phyloP scores from a whole-genome alignment of 2,797 vertebrate species.

The Cyclura pinguis region DNA sequence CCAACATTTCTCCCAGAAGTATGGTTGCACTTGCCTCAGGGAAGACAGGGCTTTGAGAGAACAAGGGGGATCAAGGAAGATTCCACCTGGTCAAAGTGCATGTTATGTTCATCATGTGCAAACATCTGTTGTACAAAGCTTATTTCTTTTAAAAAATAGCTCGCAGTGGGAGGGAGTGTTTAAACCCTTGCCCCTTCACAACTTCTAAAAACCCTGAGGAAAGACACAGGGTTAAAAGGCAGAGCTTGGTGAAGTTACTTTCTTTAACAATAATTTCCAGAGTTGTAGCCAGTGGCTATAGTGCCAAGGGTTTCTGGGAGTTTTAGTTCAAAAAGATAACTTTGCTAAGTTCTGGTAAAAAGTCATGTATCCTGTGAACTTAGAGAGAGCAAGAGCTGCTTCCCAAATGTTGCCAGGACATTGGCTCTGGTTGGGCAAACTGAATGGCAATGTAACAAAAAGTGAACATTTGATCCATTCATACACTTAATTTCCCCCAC shows the following conservation, averaged over 20 bases:
- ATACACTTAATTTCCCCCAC: neutral
- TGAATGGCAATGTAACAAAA: neutral
- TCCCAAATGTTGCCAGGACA: neutral
- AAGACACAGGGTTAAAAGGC: neutral
- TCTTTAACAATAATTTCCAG: too few species aligned
- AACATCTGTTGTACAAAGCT: neutral
- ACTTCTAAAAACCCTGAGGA: too few species aligned
- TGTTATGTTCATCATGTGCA: neutral
- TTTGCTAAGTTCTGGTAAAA: neutral
- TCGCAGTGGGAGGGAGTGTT: neutral
- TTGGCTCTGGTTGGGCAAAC: neutral
- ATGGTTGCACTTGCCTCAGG: neutral
- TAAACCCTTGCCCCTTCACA: too few species aligned
- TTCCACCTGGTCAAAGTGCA: slow-evolving; percentile 2
- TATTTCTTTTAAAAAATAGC: neutral
- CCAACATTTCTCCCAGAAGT: neutral
- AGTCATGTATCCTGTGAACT: too few species aligned
- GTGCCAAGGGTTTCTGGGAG: neutral
- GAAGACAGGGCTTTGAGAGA: neutral
- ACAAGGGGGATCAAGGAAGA: neutral
- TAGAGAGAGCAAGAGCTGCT: neutral
- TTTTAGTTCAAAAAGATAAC: neutral
- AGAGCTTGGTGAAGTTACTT: neutral
- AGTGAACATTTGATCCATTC: neutral
- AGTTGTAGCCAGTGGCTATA: neutral